Evolutionary conservation across 2,888 invertebrate species (phyloP).

Genomic region (Lithosia quadra): DNA sequence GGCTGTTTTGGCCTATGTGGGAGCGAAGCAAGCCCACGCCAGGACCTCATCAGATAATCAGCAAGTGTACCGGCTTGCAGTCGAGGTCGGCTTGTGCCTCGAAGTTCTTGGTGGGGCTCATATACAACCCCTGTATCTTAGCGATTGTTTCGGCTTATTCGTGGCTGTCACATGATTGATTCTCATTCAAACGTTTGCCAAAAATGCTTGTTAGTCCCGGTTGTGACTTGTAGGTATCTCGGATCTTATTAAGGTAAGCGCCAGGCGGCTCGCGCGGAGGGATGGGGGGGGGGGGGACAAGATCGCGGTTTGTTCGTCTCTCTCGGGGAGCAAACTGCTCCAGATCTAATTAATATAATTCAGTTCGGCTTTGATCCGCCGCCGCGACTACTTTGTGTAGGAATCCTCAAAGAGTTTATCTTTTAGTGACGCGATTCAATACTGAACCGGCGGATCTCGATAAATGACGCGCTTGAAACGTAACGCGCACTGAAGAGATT

Average conservation of each 20-base stretch:
- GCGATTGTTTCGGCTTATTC: too few species aligned
- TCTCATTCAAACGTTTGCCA: not conserved
- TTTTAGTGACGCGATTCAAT: constrained; percentile 24
- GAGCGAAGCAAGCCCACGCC: too few species aligned
- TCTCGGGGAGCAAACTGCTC: constrained; percentile 27
- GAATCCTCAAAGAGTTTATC: constrained; percentile 42
- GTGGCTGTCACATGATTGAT: too few species aligned
- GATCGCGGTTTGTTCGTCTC: constrained; percentile 10
- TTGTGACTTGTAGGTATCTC: not conserved
- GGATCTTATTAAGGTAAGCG: constrained; percentile 29
- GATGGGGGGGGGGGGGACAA: not conserved
- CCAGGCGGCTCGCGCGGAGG: not conserved
- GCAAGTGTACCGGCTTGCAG: too few species aligned
- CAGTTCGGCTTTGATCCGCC: constrained; percentile 59
- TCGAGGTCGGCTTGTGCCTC: too few species aligned
- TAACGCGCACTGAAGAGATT: not conserved
- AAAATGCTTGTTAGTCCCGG: not conserved
- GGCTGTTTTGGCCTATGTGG: too few species aligned
- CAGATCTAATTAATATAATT: constrained; percentile 67
- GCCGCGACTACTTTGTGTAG: constrained; percentile 40
- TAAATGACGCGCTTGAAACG: not conserved
- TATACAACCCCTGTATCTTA: too few species aligned
- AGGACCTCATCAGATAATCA: too few species aligned
- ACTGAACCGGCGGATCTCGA: not conserved
- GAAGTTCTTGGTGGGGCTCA: too few species aligned